phyloP scores from a whole-genome alignment of 2,797 vertebrate species.

The Galaxias olidus region DNA sequence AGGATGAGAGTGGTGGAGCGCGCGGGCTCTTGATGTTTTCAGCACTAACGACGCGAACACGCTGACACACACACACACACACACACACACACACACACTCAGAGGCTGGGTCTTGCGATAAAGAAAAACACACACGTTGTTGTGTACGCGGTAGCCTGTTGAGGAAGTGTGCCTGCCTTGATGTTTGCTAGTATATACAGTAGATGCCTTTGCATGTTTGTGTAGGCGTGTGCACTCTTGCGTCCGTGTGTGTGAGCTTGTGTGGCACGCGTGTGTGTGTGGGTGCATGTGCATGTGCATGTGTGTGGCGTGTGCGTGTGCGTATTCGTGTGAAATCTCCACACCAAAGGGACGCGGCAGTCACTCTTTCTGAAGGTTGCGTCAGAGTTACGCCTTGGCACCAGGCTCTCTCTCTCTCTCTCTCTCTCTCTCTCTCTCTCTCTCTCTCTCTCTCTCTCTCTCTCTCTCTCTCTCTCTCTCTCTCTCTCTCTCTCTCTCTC shows the following conservation, averaged over 20 bases:
- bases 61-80: constrained; percentile 27
- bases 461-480: neutral
- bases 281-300: constrained; percentile 7
- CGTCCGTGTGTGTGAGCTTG: neutral
- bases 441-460: neutral
- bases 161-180: constrained; percentile 5
- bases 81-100: constrained; percentile 30
- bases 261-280: neutral
- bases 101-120: constrained; percentile 1
- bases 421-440: constrained; percentile 22
- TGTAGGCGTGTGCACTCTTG: neutral
- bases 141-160: neutral
- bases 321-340: constrained; percentile 44
- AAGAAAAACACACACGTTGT: neutral
- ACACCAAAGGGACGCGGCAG: constrained; percentile 37
- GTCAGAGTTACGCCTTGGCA: constrained; percentile 62
- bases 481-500: neutral
- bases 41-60: constrained; percentile 32
- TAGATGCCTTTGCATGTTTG: neutral
- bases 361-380: constrained; percentile 65
- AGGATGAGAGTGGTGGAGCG: constrained; percentile 36
- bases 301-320: neutral
- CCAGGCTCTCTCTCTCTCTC: constrained; percentile 56
- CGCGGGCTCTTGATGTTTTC: constrained; percentile 40
- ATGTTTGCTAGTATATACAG: neutral